Base-by-base conservation (phyloP, 2,113 vertebrate genomes). In the Zootoca vivipara region DNA sequence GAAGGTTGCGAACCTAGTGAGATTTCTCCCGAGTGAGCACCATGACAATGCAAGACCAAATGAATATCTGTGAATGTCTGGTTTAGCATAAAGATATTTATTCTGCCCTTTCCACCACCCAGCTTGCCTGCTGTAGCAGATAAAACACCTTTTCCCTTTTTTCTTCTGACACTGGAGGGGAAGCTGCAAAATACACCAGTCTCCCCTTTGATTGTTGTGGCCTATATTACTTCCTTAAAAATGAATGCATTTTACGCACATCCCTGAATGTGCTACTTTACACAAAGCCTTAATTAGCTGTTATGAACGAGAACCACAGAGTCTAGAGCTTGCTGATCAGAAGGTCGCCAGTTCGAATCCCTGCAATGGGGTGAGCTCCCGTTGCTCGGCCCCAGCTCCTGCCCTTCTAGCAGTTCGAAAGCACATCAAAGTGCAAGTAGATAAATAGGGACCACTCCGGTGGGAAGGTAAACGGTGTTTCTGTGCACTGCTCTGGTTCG, bases 1-100 rank as follows among this genome's bases (percentile, higher is more conserved):
- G 78, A 91, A 90, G 85, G 16, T 5, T 93, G 82, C 85, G 83
- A 58, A 85, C 86, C 87, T 86, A 91, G 46, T 87, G 69, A 89
- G 85, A 85, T 90, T 96, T 87, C 89, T 93, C 90, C 69, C 30
- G 58, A 46, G 73, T 26, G 83, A 93, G 92, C 2, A 1, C 33
- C 56, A 75, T 3, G 91, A 81, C 35, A 70, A 81, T 9, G 88
- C 73, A 33, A 10, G 82, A 85, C 72, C 62, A 69, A 90, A 78
- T 67, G 40, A 93, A 28, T 67, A 58, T 85, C 90, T 65, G 1
- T 86, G 83, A 26, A 72, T 89, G 56, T 81, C 58, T 89, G 89
- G 74, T 58, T 74, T 42, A 77, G 24, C 74, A n/a, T 83, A 85
- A 88, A 79, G 89, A 20, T 3, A 6, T 87, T 75, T 20, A 65